Base-by-base conservation (phyloP, 1,140 invertebrate genomes). In the Micrasema longulum region DNA sequence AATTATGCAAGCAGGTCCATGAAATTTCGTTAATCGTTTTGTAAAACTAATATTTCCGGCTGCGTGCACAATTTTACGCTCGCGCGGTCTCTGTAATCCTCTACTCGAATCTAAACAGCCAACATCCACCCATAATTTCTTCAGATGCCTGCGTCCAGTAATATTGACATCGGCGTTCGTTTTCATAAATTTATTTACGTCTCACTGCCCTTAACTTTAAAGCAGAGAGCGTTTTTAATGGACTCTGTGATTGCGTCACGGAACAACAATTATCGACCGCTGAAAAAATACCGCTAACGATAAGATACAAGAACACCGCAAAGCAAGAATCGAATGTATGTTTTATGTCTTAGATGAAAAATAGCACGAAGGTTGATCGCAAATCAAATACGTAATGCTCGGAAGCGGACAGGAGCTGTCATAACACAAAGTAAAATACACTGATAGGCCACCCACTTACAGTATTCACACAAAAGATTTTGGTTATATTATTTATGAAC, bases 181-280 rank as follows among this genome's bases (percentile, higher is more conserved):
- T 48, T 48, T 48, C 47, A 48, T 11, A 18, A 22, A 48, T 48
- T 22, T 22, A 48, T 48, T 22, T 48, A 48, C 47, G 47, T 48
- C 18, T 48, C 18, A 11, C 47, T 48, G 47, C 6, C 47, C 18
- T 9, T 20, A 7, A 18, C 2, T 48, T 20, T 18, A 20, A 18
- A 10, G 20, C 6, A 1, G 16, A 48, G 16, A 18, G 4, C 45
- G 18, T 7, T 31, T 31, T 31, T 31, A 31, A 4, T 31, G 7
- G 26, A 31, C 26, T 48, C 45, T 18, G 45, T 20, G 14, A 48
- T 48, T 18, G 10, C 47, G 20, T 48, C 20, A 20, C 47, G 20
- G 16, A 20, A 3, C 16, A 20, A 20, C 16, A 48, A 48, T 20
- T 20, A 22, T 48, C 16, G 7, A 20, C 18, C 16, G 18, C 16